Evolutionary conservation across 1,140 invertebrate genomes (phyloP), one percentile per base, ranked within the genome.

Genomic region (Drosophila malerkotliana): DNA sequence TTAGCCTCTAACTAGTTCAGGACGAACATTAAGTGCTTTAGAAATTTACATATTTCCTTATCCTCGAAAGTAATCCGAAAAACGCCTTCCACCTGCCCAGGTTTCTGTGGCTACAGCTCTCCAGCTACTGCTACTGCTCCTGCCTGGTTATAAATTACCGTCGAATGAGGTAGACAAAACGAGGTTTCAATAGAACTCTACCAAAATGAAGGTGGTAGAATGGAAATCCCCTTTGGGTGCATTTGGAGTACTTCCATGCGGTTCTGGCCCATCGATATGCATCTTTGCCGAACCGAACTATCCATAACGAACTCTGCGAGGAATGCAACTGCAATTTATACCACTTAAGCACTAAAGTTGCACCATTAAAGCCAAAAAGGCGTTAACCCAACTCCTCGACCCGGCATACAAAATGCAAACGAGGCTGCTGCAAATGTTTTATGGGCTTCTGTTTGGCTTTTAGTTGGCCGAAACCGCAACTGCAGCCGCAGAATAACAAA

Each of bases 341-440:
- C 79, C 83, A 87, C 83, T 87, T 88, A 87, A 68, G 76, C 79
- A 76, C 66, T 88, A 88, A 87, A 87, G 83, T 87, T 87, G 52
- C 51, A 55, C 79, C 79, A 88, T 87, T 87, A 88, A 88, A 88
- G 83, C 74, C 49, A 76, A 72, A 88, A 72, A 88, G 83, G 82
- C 82, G 82, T 88, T 72, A 83, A 62, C 82, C 69, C 54, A 60
- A 41, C 83, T 69, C 77, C 60, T 56, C 18, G 44, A 53, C 45
- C 6, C 47, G 48, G 32, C 21, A 73, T 51, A 69, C 37, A 81
- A 52, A 71, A 69, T 80, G 72, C 64, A 76, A 74, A 76, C 63
- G 59, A 71, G 72, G 62, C 64, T 61, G 57, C 82, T 82, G 82
- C 62, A 39, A 82, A 88, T 88, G 78, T 78, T 87, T 82, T 88